Base-by-base conservation (phyloP, 2,113 vertebrate genomes). In the Zosterops borbonicus region DNA sequence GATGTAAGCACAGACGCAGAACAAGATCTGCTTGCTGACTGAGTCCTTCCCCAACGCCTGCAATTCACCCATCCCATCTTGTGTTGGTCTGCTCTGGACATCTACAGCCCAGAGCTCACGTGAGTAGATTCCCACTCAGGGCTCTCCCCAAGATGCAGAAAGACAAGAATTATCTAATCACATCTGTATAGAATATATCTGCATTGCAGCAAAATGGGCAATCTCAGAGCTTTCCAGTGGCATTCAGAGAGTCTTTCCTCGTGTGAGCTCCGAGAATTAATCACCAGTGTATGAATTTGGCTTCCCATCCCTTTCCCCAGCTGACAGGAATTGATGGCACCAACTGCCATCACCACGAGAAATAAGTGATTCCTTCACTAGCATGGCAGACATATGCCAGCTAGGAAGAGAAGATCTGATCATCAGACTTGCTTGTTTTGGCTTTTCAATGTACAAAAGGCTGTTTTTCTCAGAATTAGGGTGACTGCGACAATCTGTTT, bases 401-500 rank as follows among this genome's bases (percentile, higher is more conserved):
- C 78, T 65, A 93, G 67, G 78, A 94, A 93, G 86, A 92, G 91
- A 89, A 91, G 80, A 93, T 81, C 85, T 93, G 94, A 95, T 96
- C 87, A 94, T 89, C 89, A 87, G 91, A 79, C 93, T 90, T 90
- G 89, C 95, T 94, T 92, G 86, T 92, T 94, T 95, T 95, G 91
- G 95, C 94, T 96, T 95, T 92, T 92, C 95, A 95, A 73, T 79
- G 89, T 85, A 95, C 89, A 94, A 95, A 94, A 95, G 91, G 95
- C 95, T 97, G 96, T 95, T 97, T 97, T 97, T 92, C 95, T 97
- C 94, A 87, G 94, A 96, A 97, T 94, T 91, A 94, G 95, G 95
- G 92, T 96, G 96, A 96, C 92, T 94, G 96, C 77, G 23, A 94
- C 97, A 97, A 96, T 97, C 97, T 97, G 97, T 94, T 97, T 97